Percentiles rank a stretch among this genome's conserved stretches.
Evolutionary conservation across 2,797 vertebrate species (phyloP).

Genomic region (Triplophysa bombifrons): DNA sequence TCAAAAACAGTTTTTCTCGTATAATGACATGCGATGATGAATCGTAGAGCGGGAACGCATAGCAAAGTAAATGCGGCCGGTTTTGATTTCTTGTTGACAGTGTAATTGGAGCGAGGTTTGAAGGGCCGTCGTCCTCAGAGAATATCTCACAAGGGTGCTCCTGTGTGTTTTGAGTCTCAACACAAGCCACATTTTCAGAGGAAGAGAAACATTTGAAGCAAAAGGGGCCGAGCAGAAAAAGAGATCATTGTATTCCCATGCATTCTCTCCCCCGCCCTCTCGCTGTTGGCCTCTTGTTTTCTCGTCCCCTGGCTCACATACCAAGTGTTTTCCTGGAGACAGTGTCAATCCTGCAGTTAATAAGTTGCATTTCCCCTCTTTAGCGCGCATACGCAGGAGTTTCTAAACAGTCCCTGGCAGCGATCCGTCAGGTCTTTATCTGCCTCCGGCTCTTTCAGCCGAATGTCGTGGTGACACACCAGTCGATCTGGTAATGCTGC

Average conservation of each 20-base stretch:
- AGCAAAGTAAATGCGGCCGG: not conserved
- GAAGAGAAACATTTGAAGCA: conserved; percentile 43
- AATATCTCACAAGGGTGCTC: conserved; percentile 5
- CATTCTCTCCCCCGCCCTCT: not conserved
- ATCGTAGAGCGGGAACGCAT: not conserved
- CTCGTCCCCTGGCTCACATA: conserved; percentile 14
- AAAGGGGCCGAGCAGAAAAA: conserved; percentile 23
- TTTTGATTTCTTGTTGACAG: not conserved
- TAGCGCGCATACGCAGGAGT: conserved; percentile 68
- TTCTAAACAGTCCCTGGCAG: conserved; percentile 60
- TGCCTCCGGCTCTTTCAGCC: conserved; percentile 68
- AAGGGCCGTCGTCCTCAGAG: conserved; percentile 10
- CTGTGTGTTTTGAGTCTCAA: conserved; percentile 24
- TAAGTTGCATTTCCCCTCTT: conserved; percentile 51
- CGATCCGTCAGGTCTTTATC: conserved; percentile 61
- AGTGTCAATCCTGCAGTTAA: conserved; percentile 48
- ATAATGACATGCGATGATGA: not conserved
- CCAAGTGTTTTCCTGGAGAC: conserved; percentile 40
- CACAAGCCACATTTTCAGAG: not conserved
- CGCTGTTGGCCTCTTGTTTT: conserved; percentile 22
- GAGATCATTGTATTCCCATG: conserved; percentile 37
- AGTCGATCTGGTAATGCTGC: conserved; percentile 49
- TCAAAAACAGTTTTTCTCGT: not conserved
- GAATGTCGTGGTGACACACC: conserved; percentile 58
- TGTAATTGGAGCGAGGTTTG: not conserved